Percentiles rank a stretch among this genome's conserved stretches.
Conservation (phyloP, 2,797 vertebrate genomes). For the Pteronotus mesoamericanus region DNA sequence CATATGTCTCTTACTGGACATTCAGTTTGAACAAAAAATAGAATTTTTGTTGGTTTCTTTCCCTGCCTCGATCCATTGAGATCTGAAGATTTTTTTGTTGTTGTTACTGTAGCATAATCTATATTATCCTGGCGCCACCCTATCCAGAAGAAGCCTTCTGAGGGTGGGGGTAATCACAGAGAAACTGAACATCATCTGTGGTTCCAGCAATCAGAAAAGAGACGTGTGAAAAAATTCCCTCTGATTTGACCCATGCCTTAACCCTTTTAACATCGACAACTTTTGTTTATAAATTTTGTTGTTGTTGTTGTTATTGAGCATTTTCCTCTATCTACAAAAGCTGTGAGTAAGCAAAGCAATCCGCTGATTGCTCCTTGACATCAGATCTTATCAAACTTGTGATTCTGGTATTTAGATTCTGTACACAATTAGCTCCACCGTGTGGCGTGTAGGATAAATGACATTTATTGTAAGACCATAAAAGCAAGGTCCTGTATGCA, state of each 20-base stretch:
- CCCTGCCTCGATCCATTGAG: neutral
- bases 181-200: neutral
- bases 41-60: neutral
- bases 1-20: neutral
- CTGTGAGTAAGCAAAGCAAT: neutral
- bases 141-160: neutral
- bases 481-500: neutral
- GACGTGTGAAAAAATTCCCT: neutral
- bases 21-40: neutral
- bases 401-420: neutral
- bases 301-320: neutral
- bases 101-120: neutral
- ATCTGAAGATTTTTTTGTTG: neutral
- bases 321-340: neutral
- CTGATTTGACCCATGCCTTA: neutral
- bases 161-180: neutral
- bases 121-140: neutral
- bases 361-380: neutral
- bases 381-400: neutral
- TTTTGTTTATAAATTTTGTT: neutral
- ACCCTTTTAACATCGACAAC: neutral
- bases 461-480: neutral
- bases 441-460: constrained; percentile 49
- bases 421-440: constrained; percentile 42
- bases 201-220: neutral